These are phyloP conservation scores for Phytoseiulus persimilis DNA, from an alignment of 2,888 invertebrate species.

Conservation along the genomic window DNA sequence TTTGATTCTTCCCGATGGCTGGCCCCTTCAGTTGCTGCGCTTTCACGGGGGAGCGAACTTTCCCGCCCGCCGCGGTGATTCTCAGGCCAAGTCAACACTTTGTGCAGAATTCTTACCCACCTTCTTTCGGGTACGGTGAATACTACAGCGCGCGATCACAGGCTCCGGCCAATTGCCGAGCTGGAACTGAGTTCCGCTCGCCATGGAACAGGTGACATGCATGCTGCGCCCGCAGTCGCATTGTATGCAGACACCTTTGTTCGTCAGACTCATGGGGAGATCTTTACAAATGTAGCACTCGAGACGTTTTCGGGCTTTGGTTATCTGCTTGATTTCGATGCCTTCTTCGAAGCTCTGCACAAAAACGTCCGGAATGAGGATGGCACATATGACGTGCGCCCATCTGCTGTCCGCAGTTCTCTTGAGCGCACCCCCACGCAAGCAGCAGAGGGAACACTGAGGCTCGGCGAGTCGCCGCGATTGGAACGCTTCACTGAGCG, in stretches of 20 bases:
- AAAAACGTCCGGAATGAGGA: conserved; percentile 50
- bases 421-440: conserved; percentile 53
- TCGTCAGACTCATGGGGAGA: conserved; percentile 39
- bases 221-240: conserved; percentile 53
- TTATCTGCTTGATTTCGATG: conserved; percentile 48
- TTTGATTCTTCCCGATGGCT: neutral
- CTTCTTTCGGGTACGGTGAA: conserved; percentile 46
- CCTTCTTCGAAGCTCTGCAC: conserved; percentile 49
- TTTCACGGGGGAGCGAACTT: conserved; percentile 10
- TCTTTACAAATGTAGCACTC: conserved; percentile 28
- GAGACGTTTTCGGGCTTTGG: conserved; percentile 46
- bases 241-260: conserved; percentile 53
- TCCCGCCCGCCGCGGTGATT: neutral
- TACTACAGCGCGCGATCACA: conserved; percentile 50
- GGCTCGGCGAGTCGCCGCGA: conserved; percentile 25
- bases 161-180: conserved; percentile 51
- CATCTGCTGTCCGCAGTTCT: conserved; percentile 46
- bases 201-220: conserved; percentile 58
- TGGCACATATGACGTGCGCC: conserved; percentile 52
- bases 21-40: neutral
- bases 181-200: conserved; percentile 54
- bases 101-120: conserved; percentile 16
- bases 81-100: conserved; percentile 28
- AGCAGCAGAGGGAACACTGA: conserved; percentile 56
- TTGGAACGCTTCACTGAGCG: conserved; percentile 27